These are phyloP conservation scores for Lophotriccus pileatus DNA, from an alignment of 2,797 vertebrate genomes.

Conservation along the genomic window DNA sequence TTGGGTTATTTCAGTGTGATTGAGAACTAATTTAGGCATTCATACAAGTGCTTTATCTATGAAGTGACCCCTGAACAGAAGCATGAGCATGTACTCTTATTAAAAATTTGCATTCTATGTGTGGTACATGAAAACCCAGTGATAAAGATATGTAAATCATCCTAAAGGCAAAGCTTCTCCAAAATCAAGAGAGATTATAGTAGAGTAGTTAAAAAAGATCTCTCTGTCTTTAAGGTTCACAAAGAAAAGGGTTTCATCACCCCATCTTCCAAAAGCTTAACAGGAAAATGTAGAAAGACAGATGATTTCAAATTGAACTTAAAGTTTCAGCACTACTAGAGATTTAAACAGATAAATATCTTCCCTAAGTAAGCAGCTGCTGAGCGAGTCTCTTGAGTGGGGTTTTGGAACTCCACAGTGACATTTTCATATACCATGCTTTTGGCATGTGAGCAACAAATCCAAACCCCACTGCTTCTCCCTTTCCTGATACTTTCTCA, in stretches of 20 bases:
- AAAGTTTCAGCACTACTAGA: background rate
- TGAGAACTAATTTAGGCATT: background rate
- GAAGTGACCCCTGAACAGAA: background rate
- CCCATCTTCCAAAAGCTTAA: rapidly evolving
- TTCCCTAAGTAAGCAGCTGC: background rate
- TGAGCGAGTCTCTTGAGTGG: background rate
- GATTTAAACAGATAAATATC: background rate
- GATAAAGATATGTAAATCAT: background rate
- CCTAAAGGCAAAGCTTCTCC: background rate
- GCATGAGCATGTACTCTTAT: background rate
- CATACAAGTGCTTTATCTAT: background rate
- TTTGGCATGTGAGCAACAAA: background rate
- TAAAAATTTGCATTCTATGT: background rate
- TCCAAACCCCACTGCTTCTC: background rate
- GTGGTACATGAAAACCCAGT: background rate
- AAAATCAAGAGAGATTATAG: background rate
- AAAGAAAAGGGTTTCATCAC: background rate
- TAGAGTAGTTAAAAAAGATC: background rate
- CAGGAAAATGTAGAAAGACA: background rate
- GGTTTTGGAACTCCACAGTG: background rate
- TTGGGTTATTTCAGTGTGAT: background rate
- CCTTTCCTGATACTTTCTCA: background rate
- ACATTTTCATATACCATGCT: background rate
- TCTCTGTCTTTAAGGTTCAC: background rate
- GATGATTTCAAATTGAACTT: background rate